Base-by-base conservation (phyloP, 2,113 vertebrate species). In the Scytalopus superciliaris region DNA sequence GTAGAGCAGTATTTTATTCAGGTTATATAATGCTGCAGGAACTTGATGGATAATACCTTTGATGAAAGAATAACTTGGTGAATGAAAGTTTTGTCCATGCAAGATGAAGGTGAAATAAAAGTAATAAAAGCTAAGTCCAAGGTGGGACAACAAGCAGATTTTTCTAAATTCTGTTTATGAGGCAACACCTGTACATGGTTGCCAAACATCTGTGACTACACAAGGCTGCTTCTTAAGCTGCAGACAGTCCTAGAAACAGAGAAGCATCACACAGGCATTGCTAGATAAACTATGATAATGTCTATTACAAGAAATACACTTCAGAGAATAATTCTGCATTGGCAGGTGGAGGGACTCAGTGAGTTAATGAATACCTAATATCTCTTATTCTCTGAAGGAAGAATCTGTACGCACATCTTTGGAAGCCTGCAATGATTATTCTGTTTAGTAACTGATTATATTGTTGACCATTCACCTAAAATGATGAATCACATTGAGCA, bases 61-160 rank as follows among this genome's bases (percentile, higher is more conserved):
- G 14, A n/a, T 19, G 6, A 56, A 50, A 52, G 14, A 28, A n/a
- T 18, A 67, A 35, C 11, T 83, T 60, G 45, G 13, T 33, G 21
- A 19, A 70, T 62, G 17, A 62, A 28, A 35, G 2, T 35, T 79
- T 31, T 8, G 4, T 21, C 6, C 4, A 7, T 44, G 6, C 10
- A 76, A 84, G 11, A 9, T 57, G 28, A 6, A 63, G 8, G 7
- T 53, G 37, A 87, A 87, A 44, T 33, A 39, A 53, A 76, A 56
- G 3, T 15, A 7, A 30, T 57, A 53, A 62, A 66, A 35, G 0
- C 1, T 25, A 35, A 25, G 5, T 78, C 17, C 0, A 0, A 76
- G 19, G 33, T 24, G 12, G 7, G 9, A 55, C 7, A 28, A 21
- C 7, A 78, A 42, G 9, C 12, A 39, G 19, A 50, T 73, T 35